Evolutionary conservation across 1,140 invertebrate genomes (phyloP).

Genomic region (Magallana gigas): DNA sequence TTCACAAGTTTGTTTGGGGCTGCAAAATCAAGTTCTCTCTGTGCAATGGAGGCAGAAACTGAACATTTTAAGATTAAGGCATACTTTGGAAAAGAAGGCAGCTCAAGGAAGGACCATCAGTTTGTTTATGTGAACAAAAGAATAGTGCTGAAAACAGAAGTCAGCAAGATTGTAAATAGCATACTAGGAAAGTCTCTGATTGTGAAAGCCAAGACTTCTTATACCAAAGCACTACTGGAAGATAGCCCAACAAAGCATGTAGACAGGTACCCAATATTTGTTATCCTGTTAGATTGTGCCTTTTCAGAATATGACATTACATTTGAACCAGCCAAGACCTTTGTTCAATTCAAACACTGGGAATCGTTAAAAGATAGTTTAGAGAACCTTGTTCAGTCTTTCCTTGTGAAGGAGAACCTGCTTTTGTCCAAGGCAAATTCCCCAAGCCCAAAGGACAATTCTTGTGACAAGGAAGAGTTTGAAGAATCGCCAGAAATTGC

Average conservation of each 20-base stretch:
- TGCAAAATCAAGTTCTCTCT: constrained; percentile 78
- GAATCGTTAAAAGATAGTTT: constrained; percentile 80
- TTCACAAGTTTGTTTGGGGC: constrained; percentile 81
- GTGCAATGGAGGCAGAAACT: constrained; percentile 80
- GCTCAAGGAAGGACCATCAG: constrained; percentile 80
- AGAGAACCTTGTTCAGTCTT: constrained; percentile 80
- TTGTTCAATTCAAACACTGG: constrained; percentile 84
- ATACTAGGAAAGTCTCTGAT: constrained; percentile 76
- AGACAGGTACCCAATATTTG: constrained; percentile 81
- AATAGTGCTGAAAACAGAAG: constrained; percentile 80
- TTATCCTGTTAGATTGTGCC: constrained; percentile 83
- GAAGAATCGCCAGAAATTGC: background rate
- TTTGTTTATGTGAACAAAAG: constrained; percentile 85
- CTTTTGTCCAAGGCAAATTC: constrained; percentile 37
- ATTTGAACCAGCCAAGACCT: constrained; percentile 80
- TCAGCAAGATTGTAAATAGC: constrained; percentile 81
- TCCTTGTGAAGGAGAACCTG: constrained; percentile 71
- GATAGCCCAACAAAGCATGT: constrained; percentile 72
- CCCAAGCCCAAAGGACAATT: background rate
- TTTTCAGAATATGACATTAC: constrained; percentile 82
- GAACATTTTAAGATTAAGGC: constrained; percentile 81
- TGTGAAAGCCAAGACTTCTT: constrained; percentile 65
- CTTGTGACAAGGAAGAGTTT: constrained; percentile 7
- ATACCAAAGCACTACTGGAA: constrained; percentile 17
- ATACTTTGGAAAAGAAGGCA: constrained; percentile 80